Conservation (phyloP, 1,140 invertebrate species). For the Eupeodes corollae region DNA sequence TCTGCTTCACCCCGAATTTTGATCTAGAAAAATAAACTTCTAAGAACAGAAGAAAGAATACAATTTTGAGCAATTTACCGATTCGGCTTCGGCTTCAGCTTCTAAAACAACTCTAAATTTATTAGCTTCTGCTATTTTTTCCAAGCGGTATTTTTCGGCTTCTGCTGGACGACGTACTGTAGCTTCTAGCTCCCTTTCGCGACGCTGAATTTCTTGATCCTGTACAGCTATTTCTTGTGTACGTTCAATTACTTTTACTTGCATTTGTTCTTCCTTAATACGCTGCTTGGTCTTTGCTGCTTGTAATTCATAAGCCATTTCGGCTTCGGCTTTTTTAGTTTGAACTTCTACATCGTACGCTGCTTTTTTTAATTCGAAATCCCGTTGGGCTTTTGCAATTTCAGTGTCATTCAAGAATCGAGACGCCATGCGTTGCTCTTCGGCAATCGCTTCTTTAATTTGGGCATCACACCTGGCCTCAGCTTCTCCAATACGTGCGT, state of each 20-base stretch:
- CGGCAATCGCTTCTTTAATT: conserved; percentile 89
- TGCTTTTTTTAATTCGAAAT: conserved; percentile 95
- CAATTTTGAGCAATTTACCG: conserved; percentile 44
- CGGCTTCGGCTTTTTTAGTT: conserved; percentile 87
- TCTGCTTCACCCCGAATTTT: conserved; percentile 73
- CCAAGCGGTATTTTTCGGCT: conserved; percentile 84
- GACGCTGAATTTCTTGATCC: conserved; percentile 76
- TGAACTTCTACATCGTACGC: conserved; percentile 94
- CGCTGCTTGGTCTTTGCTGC: conserved; percentile 91
- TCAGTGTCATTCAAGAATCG: conserved; percentile 88
- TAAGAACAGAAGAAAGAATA: background rate
- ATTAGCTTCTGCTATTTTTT: conserved; percentile 89
- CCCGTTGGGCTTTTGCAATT: conserved; percentile 89
- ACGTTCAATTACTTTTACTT: conserved; percentile 86
- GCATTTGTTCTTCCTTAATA: conserved; percentile 95
- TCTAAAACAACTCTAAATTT: conserved; percentile 73
- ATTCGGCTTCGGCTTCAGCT: conserved; percentile 90
- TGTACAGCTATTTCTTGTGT: conserved; percentile 85
- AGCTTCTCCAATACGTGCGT: conserved; percentile 92
- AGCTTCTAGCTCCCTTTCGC: conserved; percentile 80
- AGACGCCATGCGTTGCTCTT: conserved; percentile 89
- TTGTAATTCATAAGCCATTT: conserved; percentile 88
- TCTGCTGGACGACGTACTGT: conserved; percentile 83
- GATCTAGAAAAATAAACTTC: conserved; percentile 13
- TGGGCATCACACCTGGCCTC: conserved; percentile 79